phyloP scores from a whole-genome alignment of 2,113 vertebrate species.

The Forbesichthys agassizii region DNA sequence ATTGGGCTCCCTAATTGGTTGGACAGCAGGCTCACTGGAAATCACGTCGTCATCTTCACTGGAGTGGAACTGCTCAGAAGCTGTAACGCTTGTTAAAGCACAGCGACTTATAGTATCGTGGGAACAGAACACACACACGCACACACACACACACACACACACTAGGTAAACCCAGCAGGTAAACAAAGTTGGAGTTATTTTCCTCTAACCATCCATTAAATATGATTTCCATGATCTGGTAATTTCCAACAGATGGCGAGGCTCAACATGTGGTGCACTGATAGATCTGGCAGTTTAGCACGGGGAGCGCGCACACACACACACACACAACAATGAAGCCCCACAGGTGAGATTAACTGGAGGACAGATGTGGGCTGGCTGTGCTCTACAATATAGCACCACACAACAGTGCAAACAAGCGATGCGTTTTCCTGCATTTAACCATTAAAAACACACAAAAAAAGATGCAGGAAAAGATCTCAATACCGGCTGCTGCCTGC shows the following conservation, averaged over 20 bases:
- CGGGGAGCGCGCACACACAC: too few species aligned
- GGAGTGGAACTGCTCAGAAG: constrained; percentile 60
- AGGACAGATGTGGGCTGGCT: constrained; percentile 44
- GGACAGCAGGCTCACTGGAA: constrained; percentile 45
- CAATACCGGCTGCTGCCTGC: too few species aligned
- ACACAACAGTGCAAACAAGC: too few species aligned
- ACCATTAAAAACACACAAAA: too few species aligned
- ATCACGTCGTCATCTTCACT: constrained; percentile 58
- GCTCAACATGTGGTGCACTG: constrained; percentile 30
- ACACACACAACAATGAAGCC: too few species aligned
- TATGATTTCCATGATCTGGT: constrained; percentile 46
- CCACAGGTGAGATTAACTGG: too few species aligned
- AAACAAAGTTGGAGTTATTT: constrained; percentile 34
- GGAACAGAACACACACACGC: constrained; percentile 21
- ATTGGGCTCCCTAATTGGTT: constrained; percentile 54
- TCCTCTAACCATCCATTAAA: constrained; percentile 33
- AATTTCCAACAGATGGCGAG: constrained; percentile 53
- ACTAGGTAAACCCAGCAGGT: constrained; percentile 20
- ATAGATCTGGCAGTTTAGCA: constrained; percentile 49
- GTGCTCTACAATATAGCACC: too few species aligned
- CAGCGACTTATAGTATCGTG: constrained; percentile 49
- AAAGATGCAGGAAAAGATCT: too few species aligned
- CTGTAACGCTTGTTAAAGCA: constrained; percentile 64
- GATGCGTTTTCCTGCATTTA: too few species aligned
- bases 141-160: neutral